phyloP scores from a whole-genome alignment of 2,113 vertebrate genomes.

The Dasyornis broadbenti region DNA sequence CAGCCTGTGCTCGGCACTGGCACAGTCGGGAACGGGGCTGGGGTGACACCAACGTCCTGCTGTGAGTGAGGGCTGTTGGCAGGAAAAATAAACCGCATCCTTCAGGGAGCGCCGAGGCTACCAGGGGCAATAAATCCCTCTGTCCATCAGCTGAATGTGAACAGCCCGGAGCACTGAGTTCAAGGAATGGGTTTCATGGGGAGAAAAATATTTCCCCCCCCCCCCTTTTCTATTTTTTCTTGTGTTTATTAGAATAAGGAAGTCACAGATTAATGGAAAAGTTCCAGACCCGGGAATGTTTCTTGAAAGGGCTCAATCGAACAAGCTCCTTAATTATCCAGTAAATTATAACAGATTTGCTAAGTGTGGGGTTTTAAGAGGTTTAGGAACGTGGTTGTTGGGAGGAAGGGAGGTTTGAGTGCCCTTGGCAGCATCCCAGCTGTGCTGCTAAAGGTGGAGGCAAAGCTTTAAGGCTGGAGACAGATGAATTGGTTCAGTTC shows the following conservation, averaged over 20 bases:
- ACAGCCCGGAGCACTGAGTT: background rate
- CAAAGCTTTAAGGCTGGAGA: background rate
- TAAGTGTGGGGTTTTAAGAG: background rate
- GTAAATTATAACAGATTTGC: background rate
- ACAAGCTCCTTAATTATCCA: background rate
- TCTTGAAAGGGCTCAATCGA: background rate
- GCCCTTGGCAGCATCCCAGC: background rate
- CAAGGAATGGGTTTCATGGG: background rate
- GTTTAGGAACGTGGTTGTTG: background rate
- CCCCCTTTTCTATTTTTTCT: accelerated
- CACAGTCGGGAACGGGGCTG: background rate
- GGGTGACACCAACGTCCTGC: background rate
- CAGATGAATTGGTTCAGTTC: background rate
- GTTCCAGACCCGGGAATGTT: background rate
- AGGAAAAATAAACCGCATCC: background rate
- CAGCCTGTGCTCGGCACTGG: background rate
- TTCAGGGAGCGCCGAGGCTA: background rate
- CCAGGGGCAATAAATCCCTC: background rate
- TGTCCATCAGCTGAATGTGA: background rate
- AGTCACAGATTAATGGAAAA: background rate
- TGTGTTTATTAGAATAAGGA: background rate
- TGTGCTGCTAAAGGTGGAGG: background rate
- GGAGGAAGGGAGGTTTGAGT: background rate
- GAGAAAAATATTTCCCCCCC: accelerated
- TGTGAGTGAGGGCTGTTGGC: background rate